A percentile compares a stretch with the other conserved stretches of the same genome.
Conservation (phyloP, 2,888 invertebrate genomes). For the Ichneumoninae sp. region DNA sequence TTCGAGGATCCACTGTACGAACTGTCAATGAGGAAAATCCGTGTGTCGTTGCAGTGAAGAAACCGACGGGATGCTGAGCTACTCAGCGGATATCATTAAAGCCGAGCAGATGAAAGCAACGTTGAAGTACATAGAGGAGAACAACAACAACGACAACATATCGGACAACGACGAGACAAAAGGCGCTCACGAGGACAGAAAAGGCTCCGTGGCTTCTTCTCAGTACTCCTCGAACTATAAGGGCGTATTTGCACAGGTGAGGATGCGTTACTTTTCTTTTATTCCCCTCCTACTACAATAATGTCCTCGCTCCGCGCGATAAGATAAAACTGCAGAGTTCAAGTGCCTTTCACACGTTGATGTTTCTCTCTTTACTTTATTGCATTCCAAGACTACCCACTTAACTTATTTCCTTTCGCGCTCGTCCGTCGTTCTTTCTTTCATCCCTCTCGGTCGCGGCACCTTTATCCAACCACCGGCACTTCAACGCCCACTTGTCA, state of each 20-base stretch:
- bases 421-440: conserved; percentile 23
- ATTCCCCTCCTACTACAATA: not conserved
- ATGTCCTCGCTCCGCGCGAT: conserved; percentile 2
- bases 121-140: conserved; percentile 72
- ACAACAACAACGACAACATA: conserved; percentile 66
- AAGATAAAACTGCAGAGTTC: conserved; percentile 21
- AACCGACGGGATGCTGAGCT: conserved; percentile 71
- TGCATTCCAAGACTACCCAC: conserved; percentile 31
- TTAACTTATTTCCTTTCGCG: conserved; percentile 29
- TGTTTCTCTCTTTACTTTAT: conserved; percentile 26
- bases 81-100: conserved; percentile 62
- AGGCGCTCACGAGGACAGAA: conserved; percentile 55
- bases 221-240: conserved; percentile 75
- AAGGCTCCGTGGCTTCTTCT: conserved; percentile 55
- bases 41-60: conserved; percentile 73
- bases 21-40: not conserved
- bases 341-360: conserved; percentile 3
- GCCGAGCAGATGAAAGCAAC: conserved; percentile 66
- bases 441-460: not conserved
- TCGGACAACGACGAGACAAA: conserved; percentile 25
- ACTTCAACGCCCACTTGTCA: conserved; percentile 38
- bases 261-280: conserved; percentile 43
- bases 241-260: conserved; percentile 79
- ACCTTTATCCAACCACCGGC: conserved; percentile 30
- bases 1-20: not conserved